phyloP scores from a whole-genome alignment of 2,888 invertebrate species.

The Dioctria rufipes region DNA sequence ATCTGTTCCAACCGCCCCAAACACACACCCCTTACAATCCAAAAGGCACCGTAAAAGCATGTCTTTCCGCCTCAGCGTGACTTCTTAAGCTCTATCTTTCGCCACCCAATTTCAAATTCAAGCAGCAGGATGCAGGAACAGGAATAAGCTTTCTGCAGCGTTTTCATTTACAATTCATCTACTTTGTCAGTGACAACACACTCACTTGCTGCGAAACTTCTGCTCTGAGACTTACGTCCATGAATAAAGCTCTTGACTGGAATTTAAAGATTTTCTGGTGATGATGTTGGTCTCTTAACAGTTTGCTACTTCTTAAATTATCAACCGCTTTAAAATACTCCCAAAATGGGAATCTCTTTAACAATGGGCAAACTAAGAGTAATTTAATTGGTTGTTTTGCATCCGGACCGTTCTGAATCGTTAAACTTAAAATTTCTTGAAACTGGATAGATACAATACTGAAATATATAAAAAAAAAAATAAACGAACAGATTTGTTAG shows the following conservation, averaged over 20 bases:
- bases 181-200: constrained; percentile 57
- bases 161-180: constrained; percentile 57
- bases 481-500: too few relatives aligned
- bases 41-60: constrained; percentile 25
- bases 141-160: constrained; percentile 54
- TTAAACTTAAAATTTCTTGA: too few relatives aligned
- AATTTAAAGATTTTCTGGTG: not conserved
- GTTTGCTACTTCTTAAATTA: constrained; percentile 11
- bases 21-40: constrained; percentile 34
- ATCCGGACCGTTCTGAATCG: too few relatives aligned
- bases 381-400: too few relatives aligned
- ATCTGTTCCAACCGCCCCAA: constrained; percentile 37
- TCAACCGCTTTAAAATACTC: not conserved
- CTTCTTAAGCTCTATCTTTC: constrained; percentile 55
- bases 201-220: constrained; percentile 6
- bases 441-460: too few relatives aligned
- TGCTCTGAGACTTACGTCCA: constrained; percentile 3
- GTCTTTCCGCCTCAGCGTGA: constrained; percentile 39
- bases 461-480: too few relatives aligned
- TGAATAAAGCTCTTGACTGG: not conserved
- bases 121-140: constrained; percentile 54
- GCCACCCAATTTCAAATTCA: constrained; percentile 50
- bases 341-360: not conserved
- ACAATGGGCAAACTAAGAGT: not conserved
- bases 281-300: constrained; percentile 41